Evolutionary conservation across 2,113 vertebrate species (phyloP), one percentile per base, ranked within the genome.

Genomic region (Hyperopisus bebe): DNA sequence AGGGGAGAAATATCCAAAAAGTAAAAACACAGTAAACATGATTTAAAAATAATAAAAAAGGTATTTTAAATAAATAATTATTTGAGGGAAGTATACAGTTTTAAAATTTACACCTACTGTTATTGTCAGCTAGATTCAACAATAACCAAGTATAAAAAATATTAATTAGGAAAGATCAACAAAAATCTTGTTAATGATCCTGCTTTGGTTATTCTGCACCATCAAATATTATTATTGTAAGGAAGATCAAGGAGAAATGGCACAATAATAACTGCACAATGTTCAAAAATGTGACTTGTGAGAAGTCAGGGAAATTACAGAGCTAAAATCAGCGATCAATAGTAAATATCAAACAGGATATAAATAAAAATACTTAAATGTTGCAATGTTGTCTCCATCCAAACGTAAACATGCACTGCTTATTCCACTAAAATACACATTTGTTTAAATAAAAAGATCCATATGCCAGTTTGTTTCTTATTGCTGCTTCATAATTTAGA

Each of bases 171-270:
- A 42, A 80, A 80, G 31, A 80, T 80, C 74, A 80, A 80, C 74
- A 80, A 80, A 80, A 80, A 80, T 82, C 42, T 17, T 19, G 77
- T 44, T 47, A 84, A 84, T 84, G 82, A 47, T 84, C 10, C 21
- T 24, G 82, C 82, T 84, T 84, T 84, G 82, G 82, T 84, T 46
- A 84, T 84, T 84, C 42, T 84, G 82, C 44, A 47, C 82, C 82
- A 84, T 84, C 62, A 70, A 55, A 70, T 47, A 46, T 84, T 44
- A 84, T 46, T 46, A 84, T 84, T 44, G 82, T 84, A 84, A 46
- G 44, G 82, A 84, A 84, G 39, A 84, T 44, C 39, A n/a, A 24
- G n/a, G 46, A 47, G 21, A 84, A 84, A 84, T 84, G 44, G 19
- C 82, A 84, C 82, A 84, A 27, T 84, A 47, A 84, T 47, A 84